phyloP scores from a whole-genome alignment of 2,113 vertebrate species.

The Pseudorhombus dupliciocellatus region DNA sequence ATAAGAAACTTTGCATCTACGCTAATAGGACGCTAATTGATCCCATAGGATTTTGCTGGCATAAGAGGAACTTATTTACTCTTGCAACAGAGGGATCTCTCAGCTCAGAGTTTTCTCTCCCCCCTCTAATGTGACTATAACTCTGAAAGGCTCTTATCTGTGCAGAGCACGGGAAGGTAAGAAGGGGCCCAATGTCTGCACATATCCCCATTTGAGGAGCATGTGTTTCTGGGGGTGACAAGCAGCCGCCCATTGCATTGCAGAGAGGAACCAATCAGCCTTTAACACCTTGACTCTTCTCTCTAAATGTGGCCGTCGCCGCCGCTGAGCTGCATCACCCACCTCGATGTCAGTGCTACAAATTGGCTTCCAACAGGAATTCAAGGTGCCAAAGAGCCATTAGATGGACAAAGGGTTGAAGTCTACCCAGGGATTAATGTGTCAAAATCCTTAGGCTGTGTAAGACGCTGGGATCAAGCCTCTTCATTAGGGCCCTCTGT shows the following conservation, averaged over 20 bases:
- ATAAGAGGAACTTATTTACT: constrained; percentile 70
- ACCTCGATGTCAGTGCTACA: constrained; percentile 70
- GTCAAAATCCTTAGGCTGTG: constrained; percentile 57
- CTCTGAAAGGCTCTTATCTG: constrained; percentile 67
- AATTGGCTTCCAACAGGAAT: constrained; percentile 82
- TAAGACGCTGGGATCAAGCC: constrained; percentile 45
- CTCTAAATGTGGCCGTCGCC: constrained; percentile 58
- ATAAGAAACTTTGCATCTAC: constrained; percentile 60
- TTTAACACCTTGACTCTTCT: constrained; percentile 78
- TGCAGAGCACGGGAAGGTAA: constrained; percentile 58
- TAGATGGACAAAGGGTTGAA: constrained; percentile 75
- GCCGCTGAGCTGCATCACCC: constrained; percentile 47
- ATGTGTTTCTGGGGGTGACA: constrained; percentile 63
- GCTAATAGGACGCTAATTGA: constrained; percentile 72
- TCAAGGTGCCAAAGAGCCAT: constrained; percentile 81
- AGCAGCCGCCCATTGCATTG: constrained; percentile 52
- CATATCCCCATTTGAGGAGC: constrained; percentile 56
- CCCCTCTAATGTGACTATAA: constrained; percentile 61
- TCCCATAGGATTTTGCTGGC: constrained; percentile 60
- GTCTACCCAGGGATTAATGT: constrained; percentile 68
- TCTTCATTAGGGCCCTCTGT: constrained; percentile 64
- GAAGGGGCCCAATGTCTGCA: constrained; percentile 61
- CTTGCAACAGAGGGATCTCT: constrained; percentile 67
- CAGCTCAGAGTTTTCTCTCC: constrained; percentile 51
- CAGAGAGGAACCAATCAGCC: constrained; percentile 79